Percentiles rank a stretch among this genome's conserved stretches.
phyloP scores from a whole-genome alignment of 35 echinoderm and acorn worm species.

The Strongylocentrotus purpuratus region DNA sequence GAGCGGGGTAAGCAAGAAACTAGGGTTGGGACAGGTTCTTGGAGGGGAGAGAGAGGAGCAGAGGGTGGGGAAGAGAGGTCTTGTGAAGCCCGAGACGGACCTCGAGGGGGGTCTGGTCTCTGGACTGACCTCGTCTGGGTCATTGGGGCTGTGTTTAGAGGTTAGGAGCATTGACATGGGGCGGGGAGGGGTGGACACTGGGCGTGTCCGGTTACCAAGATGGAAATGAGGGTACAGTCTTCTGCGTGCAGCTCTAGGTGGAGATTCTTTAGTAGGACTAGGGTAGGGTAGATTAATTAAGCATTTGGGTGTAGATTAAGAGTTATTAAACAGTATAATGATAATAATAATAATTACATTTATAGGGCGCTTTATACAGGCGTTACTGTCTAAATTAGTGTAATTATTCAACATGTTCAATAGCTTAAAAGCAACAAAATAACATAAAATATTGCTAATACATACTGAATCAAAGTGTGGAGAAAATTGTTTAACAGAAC shows the following conservation, averaged over 20 bases:
- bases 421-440: no score
- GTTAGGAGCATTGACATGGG: background rate
- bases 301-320: background rate
- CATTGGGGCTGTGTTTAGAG: background rate
- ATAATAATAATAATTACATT: no score
- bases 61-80: background rate
- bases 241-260: background rate
- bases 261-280: background rate
- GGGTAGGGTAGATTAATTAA: background rate
- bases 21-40: constrained; percentile 26
- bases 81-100: background rate
- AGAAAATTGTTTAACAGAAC: no score
- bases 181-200: constrained; percentile 1
- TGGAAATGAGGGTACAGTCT: constrained; percentile 3
- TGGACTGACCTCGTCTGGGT: background rate
- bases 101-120: background rate
- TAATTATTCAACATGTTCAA: no score
- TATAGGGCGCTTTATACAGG: no score
- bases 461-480: no score
- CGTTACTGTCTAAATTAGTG: no score
- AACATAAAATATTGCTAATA: no score
- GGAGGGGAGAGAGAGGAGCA: constrained; percentile 40
- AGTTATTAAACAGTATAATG: no score
- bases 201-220: background rate
- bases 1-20: constrained; percentile 36